Evolutionary conservation across 2,888 invertebrate genomes (phyloP).

Genomic region (Pachycephus smyrnensis): DNA sequence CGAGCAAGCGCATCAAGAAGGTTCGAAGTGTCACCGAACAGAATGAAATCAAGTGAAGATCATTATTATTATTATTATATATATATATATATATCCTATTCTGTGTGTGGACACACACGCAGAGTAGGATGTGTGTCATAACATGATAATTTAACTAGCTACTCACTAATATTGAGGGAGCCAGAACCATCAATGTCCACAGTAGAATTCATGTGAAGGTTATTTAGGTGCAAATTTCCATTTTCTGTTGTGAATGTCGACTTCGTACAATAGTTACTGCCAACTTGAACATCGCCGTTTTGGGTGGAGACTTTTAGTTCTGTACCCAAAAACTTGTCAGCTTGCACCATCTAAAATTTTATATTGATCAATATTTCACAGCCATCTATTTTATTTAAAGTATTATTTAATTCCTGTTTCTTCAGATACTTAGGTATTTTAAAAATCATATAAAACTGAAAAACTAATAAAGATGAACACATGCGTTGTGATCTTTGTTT

Average conservation of each 20-base stretch:
- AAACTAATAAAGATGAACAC: no score
- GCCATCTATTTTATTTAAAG: no score
- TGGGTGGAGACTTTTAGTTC: constrained; percentile 35
- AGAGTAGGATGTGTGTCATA: no score
- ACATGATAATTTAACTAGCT: neutral
- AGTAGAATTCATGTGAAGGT: constrained; percentile 41
- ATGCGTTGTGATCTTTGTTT: no score
- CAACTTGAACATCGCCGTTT: constrained; percentile 35
- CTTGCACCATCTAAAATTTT: constrained; percentile 30
- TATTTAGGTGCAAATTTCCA: constrained; percentile 37
- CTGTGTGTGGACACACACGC: no score
- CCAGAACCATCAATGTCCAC: constrained; percentile 36
- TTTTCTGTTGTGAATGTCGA: constrained; percentile 33
- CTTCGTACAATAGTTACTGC: constrained; percentile 42
- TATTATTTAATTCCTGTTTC: neutral
- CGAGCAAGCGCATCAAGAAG: no score
- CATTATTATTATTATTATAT: no score
- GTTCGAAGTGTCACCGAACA: no score
- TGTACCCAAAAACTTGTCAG: constrained; percentile 40
- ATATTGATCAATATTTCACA: neutral
- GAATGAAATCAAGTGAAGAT: no score
- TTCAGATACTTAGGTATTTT: no score
- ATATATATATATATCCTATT: no score
- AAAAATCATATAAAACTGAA: no score
- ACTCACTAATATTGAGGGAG: constrained; percentile 34